These are phyloP conservation scores for Cistogaster globosa DNA, from an alignment of 2,888 invertebrate genomes.

Conservation along the genomic window DNA sequence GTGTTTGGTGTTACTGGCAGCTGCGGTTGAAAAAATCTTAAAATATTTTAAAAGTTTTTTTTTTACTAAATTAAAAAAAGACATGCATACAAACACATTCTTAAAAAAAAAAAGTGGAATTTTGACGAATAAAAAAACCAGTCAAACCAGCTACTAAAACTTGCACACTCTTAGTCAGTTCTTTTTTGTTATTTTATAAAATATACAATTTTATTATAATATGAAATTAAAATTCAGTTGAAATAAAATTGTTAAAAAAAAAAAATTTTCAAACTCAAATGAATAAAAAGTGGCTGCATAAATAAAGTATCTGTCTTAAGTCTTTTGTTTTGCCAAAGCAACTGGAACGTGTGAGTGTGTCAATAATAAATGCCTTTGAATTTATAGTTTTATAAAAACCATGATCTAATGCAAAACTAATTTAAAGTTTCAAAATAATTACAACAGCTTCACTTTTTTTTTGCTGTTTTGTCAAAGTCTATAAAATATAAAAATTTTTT, in stretches of 20 bases:
- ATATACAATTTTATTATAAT: conserved; percentile 32
- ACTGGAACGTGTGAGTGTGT: background rate
- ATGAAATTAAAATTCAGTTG: conserved; percentile 28
- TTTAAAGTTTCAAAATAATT: conserved; percentile 34
- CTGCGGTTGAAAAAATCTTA: conserved; percentile 35
- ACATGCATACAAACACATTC: conserved; percentile 2
- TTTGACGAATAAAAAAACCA: conserved; percentile 57
- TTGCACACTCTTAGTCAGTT: conserved; percentile 63
- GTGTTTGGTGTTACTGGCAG: conserved; percentile 48
- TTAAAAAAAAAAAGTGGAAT: conserved; percentile 59
- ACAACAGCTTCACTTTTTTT: conserved; percentile 12
- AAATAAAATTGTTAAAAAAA: conserved; percentile 4
- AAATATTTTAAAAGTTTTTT: conserved; percentile 46
- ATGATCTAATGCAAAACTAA: background rate
- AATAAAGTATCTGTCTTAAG: conserved; percentile 47
- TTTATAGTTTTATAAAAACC: background rate
- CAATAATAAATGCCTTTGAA: conserved; percentile 8
- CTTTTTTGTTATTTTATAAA: conserved; percentile 15
- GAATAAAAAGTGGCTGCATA: background rate
- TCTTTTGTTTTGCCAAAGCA: conserved; percentile 46
- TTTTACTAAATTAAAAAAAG: conserved; percentile 18
- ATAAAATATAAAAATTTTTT: background rate
- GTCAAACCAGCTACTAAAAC: conserved; percentile 49
- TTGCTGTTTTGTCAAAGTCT: background rate
- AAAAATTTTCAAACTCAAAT: background rate